Evolutionary conservation across 1,140 invertebrate species (phyloP).

Genomic region (Drosophila nebulosa): DNA sequence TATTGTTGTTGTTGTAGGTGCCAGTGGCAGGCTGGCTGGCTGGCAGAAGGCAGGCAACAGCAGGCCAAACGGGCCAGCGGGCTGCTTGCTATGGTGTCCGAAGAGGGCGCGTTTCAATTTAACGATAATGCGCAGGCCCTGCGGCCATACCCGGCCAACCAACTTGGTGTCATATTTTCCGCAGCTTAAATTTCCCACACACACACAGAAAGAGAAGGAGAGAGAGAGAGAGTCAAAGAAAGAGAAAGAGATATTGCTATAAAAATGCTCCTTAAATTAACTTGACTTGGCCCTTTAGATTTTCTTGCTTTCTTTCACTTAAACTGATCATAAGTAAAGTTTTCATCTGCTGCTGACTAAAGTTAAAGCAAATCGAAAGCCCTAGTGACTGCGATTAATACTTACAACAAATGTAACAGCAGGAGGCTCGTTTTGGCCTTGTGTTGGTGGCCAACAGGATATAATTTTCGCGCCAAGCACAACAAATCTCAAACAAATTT

Average conservation of each 20-base stretch:
- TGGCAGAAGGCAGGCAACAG: background rate
- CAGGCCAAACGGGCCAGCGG: background rate
- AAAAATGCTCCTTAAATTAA: background rate
- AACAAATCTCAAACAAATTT: conserved; percentile 71
- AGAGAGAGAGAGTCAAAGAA: background rate
- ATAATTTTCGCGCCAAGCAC: conserved; percentile 70
- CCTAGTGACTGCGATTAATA: no score
- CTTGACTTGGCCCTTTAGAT: background rate
- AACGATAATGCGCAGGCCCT: conserved; percentile 70
- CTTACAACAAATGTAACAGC: no score
- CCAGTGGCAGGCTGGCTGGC: background rate
- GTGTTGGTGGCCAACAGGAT: conserved; percentile 33
- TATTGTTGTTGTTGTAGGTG: conserved; percentile 14
- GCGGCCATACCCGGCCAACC: conserved; percentile 40
- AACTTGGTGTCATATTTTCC: conserved; percentile 76
- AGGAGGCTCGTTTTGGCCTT: background rate
- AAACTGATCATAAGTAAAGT: no score
- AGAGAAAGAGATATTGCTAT: background rate
- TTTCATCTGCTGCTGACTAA: no score
- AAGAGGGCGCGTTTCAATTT: conserved; percentile 59
- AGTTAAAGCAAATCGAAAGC: no score
- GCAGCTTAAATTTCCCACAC: conserved; percentile 72
- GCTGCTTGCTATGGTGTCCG: background rate
- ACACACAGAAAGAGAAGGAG: conserved; percentile 1
- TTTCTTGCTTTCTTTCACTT: background rate